phyloP scores from a whole-genome alignment of 2,888 invertebrate genomes.

The Cephonodes hylas region DNA sequence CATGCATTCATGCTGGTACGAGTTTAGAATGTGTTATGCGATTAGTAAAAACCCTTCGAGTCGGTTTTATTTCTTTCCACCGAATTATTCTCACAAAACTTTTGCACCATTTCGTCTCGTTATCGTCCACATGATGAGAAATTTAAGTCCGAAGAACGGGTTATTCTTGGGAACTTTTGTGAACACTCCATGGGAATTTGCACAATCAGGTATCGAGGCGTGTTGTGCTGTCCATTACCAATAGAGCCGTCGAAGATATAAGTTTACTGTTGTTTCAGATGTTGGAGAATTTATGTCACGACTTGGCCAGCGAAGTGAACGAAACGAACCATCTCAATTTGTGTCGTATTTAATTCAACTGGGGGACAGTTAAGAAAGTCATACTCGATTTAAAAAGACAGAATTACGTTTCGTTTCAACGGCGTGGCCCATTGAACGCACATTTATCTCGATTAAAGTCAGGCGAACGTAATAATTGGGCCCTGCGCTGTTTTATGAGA shows the following conservation, averaged over 20 bases:
- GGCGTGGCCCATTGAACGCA: slow-evolving; percentile 37
- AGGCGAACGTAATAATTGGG: slow-evolving; percentile 66
- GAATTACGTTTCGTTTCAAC: slow-evolving; percentile 41
- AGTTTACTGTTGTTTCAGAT: not conserved
- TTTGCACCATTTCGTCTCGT: not conserved
- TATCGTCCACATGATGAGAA: not conserved
- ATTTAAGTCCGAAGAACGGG: not conserved
- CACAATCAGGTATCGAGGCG: slow-evolving; percentile 4
- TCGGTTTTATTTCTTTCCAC: not conserved
- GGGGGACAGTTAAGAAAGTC: slow-evolving; percentile 2
- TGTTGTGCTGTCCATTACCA: slow-evolving; percentile 6
- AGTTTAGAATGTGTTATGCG: slow-evolving; percentile 33
- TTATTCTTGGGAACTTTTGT: not conserved
- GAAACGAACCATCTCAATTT: slow-evolving; percentile 15
- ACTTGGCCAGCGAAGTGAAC: slow-evolving; percentile 12
- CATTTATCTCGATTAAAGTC: slow-evolving; percentile 69
- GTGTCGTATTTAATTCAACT: not conserved
- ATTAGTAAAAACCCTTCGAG: slow-evolving; percentile 41
- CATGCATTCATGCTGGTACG: slow-evolving; percentile 46
- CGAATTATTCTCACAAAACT: slow-evolving; percentile 1
- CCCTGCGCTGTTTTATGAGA: slow-evolving; percentile 58
- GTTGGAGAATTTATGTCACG: not conserved
- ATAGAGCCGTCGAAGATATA: slow-evolving; percentile 1
- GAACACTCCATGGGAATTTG: slow-evolving; percentile 1
- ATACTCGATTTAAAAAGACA: slow-evolving; percentile 15